phyloP scores from a whole-genome alignment of 2,888 invertebrate genomes.

The Drosophila nigricruria region DNA sequence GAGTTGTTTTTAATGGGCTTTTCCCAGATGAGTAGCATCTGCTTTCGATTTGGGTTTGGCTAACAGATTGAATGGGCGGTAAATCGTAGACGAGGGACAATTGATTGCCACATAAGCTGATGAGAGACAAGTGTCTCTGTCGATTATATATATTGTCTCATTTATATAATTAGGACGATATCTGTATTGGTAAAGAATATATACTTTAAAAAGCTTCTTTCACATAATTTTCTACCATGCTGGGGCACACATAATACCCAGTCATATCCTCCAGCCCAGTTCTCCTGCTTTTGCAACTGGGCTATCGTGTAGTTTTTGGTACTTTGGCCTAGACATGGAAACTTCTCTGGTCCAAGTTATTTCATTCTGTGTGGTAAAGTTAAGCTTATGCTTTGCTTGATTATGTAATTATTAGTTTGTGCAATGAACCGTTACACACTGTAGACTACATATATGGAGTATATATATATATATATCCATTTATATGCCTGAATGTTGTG shows the following conservation, averaged over 20 bases:
- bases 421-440: conserved; percentile 69
- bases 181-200: neutral
- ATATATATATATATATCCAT: neutral
- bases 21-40: conserved; percentile 3
- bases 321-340: neutral
- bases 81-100: conserved; percentile 26
- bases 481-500: conserved; percentile 31
- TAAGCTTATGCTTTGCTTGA: conserved; percentile 60
- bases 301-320: conserved; percentile 16
- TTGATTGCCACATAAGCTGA: conserved; percentile 11
- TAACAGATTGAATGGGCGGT: conserved; percentile 37
- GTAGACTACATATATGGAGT: conserved; percentile 13
- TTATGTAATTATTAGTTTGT: conserved; percentile 78
- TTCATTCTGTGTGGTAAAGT: conserved; percentile 28
- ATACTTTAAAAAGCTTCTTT: neutral
- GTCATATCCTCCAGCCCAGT: neutral
- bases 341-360: neutral
- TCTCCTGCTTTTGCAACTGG: neutral
- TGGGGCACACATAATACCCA: conserved; percentile 1
- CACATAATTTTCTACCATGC: too few relatives aligned
- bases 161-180: too few relatives aligned
- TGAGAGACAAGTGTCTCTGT: neutral
- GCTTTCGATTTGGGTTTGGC: conserved; percentile 10
- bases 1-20: conserved; percentile 57
- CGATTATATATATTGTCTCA: too few relatives aligned